These are phyloP conservation scores for Diaphora mendica DNA, from an alignment of 2,888 invertebrate genomes.

Conservation along the genomic window DNA sequence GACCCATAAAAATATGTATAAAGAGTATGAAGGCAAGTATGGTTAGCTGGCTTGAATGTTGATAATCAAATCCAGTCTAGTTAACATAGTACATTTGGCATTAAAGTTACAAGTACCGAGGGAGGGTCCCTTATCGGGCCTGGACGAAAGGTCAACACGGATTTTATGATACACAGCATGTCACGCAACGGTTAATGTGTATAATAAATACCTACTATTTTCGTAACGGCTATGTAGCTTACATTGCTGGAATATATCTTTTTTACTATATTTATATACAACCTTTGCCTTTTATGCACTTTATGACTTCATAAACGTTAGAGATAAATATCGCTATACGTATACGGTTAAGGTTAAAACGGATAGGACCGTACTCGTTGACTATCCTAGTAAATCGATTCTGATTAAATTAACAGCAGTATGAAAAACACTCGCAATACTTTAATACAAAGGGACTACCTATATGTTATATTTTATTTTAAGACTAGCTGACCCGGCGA, in stretches of 20 bases:
- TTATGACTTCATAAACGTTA: not conserved
- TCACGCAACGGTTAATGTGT: constrained; percentile 43
- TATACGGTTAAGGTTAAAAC: not conserved
- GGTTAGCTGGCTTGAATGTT: constrained; percentile 30
- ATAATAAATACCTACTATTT: constrained; percentile 33
- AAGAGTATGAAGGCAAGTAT: constrained; percentile 41
- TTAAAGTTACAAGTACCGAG: constrained; percentile 47
- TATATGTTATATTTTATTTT: not conserved
- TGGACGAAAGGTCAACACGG: constrained; percentile 49
- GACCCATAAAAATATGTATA: constrained; percentile 40
- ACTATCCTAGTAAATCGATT: not conserved
- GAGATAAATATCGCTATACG: not conserved
- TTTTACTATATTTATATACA: constrained; percentile 7
- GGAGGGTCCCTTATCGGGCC: constrained; percentile 44
- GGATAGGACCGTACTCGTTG: not conserved
- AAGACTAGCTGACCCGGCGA: no score
- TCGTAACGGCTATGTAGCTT: constrained; percentile 29
- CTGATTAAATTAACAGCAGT: not conserved
- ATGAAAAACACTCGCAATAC: not conserved
- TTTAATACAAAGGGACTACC: not conserved
- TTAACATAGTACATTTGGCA: constrained; percentile 43
- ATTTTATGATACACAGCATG: constrained; percentile 47
- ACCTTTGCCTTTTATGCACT: constrained; percentile 18
- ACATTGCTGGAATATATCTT: constrained; percentile 21
- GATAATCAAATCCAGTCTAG: constrained; percentile 38